phyloP scores from a whole-genome alignment of 1,140 invertebrate species.

The Platyscapa corneri region DNA sequence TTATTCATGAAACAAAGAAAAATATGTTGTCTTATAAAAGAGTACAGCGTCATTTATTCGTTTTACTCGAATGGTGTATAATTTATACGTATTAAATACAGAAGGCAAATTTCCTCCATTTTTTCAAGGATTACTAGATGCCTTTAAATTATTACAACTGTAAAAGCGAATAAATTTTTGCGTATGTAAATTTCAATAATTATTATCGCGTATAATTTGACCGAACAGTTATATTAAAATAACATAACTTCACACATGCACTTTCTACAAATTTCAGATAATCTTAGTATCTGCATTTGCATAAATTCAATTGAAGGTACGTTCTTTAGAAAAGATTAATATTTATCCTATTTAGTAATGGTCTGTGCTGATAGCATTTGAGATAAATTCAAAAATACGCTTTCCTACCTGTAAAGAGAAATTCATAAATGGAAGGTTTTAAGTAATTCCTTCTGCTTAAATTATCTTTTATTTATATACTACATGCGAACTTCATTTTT shows the following conservation, averaged over 20 bases:
- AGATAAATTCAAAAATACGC: constrained; percentile 7
- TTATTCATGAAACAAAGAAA: constrained; percentile 57
- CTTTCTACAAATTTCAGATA: neutral
- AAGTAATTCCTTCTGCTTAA: constrained; percentile 32
- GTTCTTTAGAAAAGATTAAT: neutral
- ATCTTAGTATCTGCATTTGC: neutral
- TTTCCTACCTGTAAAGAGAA: neutral
- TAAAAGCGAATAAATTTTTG: neutral
- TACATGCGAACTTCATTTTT: constrained; percentile 21
- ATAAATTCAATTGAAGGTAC: neutral
- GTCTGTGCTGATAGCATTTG: neutral
- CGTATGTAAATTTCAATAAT: too few relatives aligned
- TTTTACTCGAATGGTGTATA: neutral
- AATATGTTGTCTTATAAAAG: neutral
- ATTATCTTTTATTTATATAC: constrained; percentile 27
- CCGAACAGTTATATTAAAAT: too few relatives aligned
- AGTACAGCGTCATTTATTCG: neutral
- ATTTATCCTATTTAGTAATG: neutral
- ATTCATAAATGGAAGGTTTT: constrained; percentile 34
- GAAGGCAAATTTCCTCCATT: neutral
- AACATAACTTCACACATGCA: too few relatives aligned
- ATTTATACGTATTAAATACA: neutral
- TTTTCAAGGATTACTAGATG: neutral
- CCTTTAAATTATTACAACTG: neutral
- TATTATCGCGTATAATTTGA: too few relatives aligned